Percentiles rank a stretch among this genome's conserved stretches.
These are phyloP conservation scores for Podabrus alpinus DNA, from an alignment of 2,888 invertebrate genomes.

Conservation along the genomic window DNA sequence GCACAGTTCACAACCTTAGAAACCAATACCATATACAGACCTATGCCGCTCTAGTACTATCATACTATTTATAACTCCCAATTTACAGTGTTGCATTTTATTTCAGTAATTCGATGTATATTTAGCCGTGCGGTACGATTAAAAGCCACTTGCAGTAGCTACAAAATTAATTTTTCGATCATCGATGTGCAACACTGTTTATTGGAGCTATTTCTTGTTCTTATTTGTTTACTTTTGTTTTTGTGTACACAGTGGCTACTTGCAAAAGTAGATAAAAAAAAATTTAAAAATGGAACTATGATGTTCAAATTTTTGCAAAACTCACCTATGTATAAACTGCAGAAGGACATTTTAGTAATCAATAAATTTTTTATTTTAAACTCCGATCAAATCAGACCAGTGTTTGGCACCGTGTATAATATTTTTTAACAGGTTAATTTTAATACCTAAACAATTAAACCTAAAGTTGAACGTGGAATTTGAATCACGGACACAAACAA, in stretches of 20 bases:
- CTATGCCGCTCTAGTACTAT: slow-evolving; percentile 28
- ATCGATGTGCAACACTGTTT: neutral
- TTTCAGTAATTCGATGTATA: neutral
- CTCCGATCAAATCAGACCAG: too few species aligned
- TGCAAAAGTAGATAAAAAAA: neutral
- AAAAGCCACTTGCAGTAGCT: too few species aligned
- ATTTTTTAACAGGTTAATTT: too few species aligned
- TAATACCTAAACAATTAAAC: neutral
- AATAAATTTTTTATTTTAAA: too few species aligned
- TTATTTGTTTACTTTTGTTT: slow-evolving; percentile 1
- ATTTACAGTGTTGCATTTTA: neutral
- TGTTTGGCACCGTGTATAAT: too few species aligned
- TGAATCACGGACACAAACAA: neutral
- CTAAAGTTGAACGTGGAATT: neutral
- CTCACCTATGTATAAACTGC: neutral
- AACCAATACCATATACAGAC: slow-evolving; percentile 27
- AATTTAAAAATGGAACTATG: too few species aligned
- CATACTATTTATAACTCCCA: neutral
- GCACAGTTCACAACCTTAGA: slow-evolving; percentile 31
- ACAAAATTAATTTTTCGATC: too few species aligned
- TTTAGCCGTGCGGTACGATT: too few species aligned
- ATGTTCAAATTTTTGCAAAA: neutral
- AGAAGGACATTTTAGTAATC: too few species aligned
- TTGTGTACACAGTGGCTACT: neutral
- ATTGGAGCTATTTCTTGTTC: neutral